Percentiles rank a stretch among this genome's conserved stretches.
These are phyloP conservation scores for Oenanthe oenanthe DNA, from an alignment of 2,113 vertebrate genomes.

Conservation along the genomic window DNA sequence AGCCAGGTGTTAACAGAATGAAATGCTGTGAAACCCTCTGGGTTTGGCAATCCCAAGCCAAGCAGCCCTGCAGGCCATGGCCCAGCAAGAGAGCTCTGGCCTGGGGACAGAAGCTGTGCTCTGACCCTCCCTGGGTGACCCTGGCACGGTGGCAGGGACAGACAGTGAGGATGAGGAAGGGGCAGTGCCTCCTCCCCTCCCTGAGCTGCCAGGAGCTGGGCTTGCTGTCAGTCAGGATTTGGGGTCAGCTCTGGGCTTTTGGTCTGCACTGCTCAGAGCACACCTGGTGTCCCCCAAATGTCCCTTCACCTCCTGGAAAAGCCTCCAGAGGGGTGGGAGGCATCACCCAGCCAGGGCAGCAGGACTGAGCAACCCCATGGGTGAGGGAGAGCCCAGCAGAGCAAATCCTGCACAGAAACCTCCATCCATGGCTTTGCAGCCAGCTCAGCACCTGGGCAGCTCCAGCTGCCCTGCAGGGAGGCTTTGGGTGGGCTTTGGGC, in stretches of 20 bases:
- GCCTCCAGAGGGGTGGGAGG: not conserved
- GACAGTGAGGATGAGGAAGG: not conserved
- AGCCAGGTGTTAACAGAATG: not conserved
- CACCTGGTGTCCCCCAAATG: rapidly evolving
- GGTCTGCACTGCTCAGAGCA: not conserved
- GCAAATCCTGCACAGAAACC: not conserved
- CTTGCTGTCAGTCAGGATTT: rapidly evolving
- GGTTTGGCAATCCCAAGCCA: conserved; percentile 37
- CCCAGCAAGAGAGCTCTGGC: not conserved
- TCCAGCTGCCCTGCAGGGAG: not conserved
- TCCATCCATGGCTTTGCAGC: not conserved
- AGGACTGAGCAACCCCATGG: not conserved
- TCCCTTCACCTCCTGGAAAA: not conserved
- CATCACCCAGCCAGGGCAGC: not conserved
- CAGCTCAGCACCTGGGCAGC: not conserved
- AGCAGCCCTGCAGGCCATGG: not conserved
- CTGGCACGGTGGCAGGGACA: rapidly evolving
- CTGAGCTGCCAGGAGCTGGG: not conserved
- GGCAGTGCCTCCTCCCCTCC: not conserved
- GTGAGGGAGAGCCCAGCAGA: not conserved
- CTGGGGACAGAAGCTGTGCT: not conserved
- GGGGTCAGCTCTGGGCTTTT: not conserved
- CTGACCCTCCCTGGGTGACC: not conserved
- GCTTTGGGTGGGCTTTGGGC: not conserved
- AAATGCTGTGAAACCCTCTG: not conserved